Evolutionary conservation across 2,888 invertebrate genomes (phyloP).

Genomic region (Gnatocerus cornutus): DNA sequence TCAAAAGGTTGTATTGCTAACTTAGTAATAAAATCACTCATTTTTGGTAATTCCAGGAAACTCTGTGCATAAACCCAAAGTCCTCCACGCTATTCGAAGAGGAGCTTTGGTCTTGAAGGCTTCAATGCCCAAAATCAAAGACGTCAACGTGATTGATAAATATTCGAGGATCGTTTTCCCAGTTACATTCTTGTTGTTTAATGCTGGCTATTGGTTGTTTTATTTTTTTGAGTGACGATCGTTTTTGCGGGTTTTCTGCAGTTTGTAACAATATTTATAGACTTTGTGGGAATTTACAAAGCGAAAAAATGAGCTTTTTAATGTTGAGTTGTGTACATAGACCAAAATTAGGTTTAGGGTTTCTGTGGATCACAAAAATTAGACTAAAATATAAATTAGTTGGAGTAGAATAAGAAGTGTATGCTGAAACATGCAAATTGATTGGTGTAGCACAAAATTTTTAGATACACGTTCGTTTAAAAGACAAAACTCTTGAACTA

Average conservation of each 20-base stretch:
- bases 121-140: constrained; percentile 96
- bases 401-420: neutral
- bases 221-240: constrained; percentile 81
- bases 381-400: neutral
- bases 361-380: constrained; percentile 4
- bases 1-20: constrained; percentile 65
- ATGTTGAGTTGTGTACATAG: constrained; percentile 9
- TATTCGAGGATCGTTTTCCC: constrained; percentile 97
- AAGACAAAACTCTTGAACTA: neutral
- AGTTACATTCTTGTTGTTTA: constrained; percentile 95
- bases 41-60: constrained; percentile 70
- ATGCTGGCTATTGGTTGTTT: constrained; percentile 96
- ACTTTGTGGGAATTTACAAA: constrained; percentile 5
- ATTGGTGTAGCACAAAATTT: neutral
- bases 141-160: constrained; percentile 98
- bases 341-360: constrained; percentile 5
- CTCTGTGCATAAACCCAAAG: constrained; percentile 77
- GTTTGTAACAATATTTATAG: constrained; percentile 2
- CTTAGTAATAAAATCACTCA: neutral
- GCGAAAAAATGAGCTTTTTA: too few species aligned
- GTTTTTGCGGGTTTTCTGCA: constrained; percentile 17
- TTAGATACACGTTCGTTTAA: neutral
- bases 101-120: constrained; percentile 90
- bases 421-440: neutral
- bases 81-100: constrained; percentile 86